Base-by-base conservation (phyloP, 1,140 invertebrate species). In the Pogonomyrmex barbatus region DNA sequence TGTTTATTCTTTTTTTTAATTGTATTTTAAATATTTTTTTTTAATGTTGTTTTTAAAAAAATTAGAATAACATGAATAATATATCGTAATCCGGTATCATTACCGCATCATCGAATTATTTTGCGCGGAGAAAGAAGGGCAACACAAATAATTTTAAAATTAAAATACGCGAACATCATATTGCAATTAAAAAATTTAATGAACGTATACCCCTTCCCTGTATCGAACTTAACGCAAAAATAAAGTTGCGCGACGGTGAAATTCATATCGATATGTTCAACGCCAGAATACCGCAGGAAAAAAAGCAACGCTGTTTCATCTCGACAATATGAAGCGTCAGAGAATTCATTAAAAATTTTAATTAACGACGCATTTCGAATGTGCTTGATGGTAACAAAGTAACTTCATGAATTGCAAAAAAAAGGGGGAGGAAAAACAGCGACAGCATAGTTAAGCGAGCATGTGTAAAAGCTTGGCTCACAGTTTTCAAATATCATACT, bases 261-360 rank as follows among this genome's bases (percentile, higher is more conserved):
- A 83, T 83, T 83, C 79, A 73, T 54, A 56, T 73, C 79, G 79
- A 83, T 83, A 83, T 54, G 50, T 70, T 70, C 42, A 45, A 78
- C 77, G 79, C 2, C 54, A 30, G 65, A 60, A 82, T 73, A 73
- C 54, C 68, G 42, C 67, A 36, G 63, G 33, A 45, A 68, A 54
- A 73, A 73, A 73, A 60, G 52, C 42, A 71, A 73, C 52, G 56
- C 4, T 47, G 79, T 83, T 83, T 83, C 42, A 73, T 73, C 54
- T 73, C 68, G 54, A 73, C 68, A 73, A 83, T 60, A 73, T 56
- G 36, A 79, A 79, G 62, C 79, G 62, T 60, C 79, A 45, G 79
- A 24, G 54, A 83, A 83, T 83, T 83, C 79, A 83, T 83, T 83
- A 83, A 83, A 83, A 83, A 73, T 83, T 83, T 83, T 83, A 83